Conservation (phyloP, 2,113 vertebrate genomes). For the Accipiter cooperii region DNA sequence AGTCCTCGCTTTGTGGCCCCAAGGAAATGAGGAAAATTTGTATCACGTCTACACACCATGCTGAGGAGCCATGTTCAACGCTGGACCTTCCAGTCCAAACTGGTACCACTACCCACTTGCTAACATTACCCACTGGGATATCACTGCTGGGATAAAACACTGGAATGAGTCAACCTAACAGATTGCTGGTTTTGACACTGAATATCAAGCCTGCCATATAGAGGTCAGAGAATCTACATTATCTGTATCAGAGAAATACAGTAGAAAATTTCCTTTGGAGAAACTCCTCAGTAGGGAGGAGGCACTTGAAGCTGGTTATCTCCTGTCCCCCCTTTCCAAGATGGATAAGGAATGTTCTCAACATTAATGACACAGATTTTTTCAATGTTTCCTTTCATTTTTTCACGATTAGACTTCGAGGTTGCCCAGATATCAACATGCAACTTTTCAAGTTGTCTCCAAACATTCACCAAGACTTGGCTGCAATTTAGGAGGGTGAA, state of each 20-base stretch:
- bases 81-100: background rate
- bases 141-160: background rate
- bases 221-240: background rate
- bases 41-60: accelerated
- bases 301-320: background rate
- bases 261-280: background rate
- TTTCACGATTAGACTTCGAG: background rate
- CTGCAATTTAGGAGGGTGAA: background rate
- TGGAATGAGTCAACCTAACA: background rate
- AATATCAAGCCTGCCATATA: background rate
- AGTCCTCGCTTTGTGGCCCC: background rate
- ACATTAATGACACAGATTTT: background rate
- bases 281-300: background rate
- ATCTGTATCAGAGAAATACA: background rate
- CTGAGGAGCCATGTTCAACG: background rate
- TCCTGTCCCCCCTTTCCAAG: background rate
- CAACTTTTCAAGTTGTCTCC: background rate
- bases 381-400: background rate
- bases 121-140: accelerated
- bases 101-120: background rate
- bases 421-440: background rate
- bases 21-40: background rate
- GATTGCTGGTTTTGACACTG: background rate
- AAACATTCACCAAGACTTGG: background rate
- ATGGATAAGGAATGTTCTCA: background rate